These are phyloP conservation scores for Crocidura indochinensis DNA, from an alignment of 2,797 vertebrate genomes.

Conservation along the genomic window DNA sequence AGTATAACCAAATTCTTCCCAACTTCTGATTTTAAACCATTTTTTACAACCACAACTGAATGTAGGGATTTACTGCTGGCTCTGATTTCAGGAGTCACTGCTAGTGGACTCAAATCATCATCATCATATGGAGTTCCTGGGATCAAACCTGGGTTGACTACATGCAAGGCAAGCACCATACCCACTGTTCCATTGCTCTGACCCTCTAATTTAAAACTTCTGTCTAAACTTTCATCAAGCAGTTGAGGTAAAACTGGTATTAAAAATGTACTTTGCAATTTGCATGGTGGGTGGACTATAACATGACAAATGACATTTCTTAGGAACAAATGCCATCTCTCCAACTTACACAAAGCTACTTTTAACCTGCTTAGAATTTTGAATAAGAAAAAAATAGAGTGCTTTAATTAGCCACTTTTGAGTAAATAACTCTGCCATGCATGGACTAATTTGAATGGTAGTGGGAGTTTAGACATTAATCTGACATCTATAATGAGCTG, in stretches of 20 bases:
- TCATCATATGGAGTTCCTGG: no score
- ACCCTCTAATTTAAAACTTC: not conserved
- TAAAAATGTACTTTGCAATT: not conserved
- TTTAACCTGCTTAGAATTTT: slow-evolving; percentile 65
- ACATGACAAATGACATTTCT: not conserved
- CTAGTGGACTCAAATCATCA: no score
- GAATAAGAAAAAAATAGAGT: not conserved
- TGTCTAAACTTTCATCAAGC: slow-evolving; percentile 16
- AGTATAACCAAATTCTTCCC: not conserved
- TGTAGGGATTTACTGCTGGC: no score
- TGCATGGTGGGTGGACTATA: not conserved
- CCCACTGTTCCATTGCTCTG: no score
- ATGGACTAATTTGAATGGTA: slow-evolving; percentile 4
- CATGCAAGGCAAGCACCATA: no score
- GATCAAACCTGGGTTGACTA: no score
- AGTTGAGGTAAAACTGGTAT: not conserved
- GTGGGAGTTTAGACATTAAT: slow-evolving; percentile 33
- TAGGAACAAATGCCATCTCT: not conserved
- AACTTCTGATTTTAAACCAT: not conserved
- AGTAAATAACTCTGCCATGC: slow-evolving; percentile 37
- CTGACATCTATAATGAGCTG: slow-evolving; percentile 34
- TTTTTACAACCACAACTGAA: no score
- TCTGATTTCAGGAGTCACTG: no score
- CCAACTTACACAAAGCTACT: not conserved
- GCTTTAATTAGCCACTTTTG: not conserved